These are phyloP conservation scores for Limnephilus lunatus DNA, from an alignment of 2,888 invertebrate species.

Conservation along the genomic window DNA sequence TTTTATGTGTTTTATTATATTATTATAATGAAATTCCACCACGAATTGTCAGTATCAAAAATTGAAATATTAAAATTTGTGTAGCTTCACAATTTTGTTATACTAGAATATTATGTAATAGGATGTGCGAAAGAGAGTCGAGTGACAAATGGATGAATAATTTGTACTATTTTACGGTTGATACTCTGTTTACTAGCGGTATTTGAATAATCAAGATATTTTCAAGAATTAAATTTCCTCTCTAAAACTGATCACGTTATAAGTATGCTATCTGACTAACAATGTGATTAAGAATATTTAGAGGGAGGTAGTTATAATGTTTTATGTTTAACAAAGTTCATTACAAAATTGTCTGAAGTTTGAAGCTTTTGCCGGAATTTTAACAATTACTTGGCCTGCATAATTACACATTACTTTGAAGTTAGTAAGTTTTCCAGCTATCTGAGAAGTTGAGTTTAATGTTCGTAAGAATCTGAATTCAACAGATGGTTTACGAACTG, in stretches of 20 bases:
- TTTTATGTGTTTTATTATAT: too few species aligned
- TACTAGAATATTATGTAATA: neutral
- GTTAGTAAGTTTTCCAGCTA: neutral
- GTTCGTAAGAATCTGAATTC: neutral
- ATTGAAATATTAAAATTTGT: too few species aligned
- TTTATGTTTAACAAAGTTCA: neutral
- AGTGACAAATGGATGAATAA: neutral
- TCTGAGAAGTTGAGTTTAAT: neutral
- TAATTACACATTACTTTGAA: neutral
- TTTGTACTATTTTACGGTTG: neutral
- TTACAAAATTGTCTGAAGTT: neutral
- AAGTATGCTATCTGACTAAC: neutral
- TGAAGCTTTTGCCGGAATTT: neutral
- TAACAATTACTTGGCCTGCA: neutral
- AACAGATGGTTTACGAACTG: neutral
- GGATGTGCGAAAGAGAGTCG: too few species aligned
- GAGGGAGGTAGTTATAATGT: neutral
- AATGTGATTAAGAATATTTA: neutral
- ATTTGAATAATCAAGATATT: neutral
- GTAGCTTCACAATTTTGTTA: too few species aligned
- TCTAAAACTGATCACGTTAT: neutral
- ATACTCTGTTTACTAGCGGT: neutral
- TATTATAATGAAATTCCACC: too few species aligned
- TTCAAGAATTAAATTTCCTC: neutral
- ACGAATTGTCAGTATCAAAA: too few species aligned